Percentiles rank a stretch among this genome's conserved stretches.
Conservation (phyloP, 2,888 invertebrate genomes). For the Prosopocoilus inquinatus region DNA sequence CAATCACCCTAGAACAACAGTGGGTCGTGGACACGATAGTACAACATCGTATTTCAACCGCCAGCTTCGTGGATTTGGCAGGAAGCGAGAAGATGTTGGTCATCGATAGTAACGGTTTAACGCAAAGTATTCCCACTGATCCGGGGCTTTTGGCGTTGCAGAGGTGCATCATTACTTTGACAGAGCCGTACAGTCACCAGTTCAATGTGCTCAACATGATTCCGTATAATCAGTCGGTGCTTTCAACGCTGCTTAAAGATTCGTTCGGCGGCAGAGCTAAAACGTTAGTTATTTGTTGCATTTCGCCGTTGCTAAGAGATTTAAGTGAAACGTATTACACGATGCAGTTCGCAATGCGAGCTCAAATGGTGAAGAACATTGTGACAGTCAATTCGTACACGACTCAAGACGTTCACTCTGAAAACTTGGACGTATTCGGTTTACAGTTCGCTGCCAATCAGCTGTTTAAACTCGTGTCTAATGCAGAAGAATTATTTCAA, state of each 20-base stretch:
- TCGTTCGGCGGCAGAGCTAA: constrained; percentile 76
- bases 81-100: constrained; percentile 56
- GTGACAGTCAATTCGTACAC: constrained; percentile 67
- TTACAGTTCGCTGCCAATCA: constrained; percentile 81
- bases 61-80: constrained; percentile 70
- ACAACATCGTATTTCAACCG: constrained; percentile 70
- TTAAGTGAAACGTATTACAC: constrained; percentile 68
- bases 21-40: constrained; percentile 68
- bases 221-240: constrained; percentile 63
- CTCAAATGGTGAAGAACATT: constrained; percentile 67
- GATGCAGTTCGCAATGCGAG: constrained; percentile 64
- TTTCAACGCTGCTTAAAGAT: constrained; percentile 69
- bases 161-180: constrained; percentile 61
- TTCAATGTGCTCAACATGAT: constrained; percentile 36
- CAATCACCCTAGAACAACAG: constrained; percentile 71
- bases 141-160: constrained; percentile 66
- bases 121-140: constrained; percentile 57
- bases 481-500: constrained; percentile 81
- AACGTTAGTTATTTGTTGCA: constrained; percentile 69
- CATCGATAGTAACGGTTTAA: constrained; percentile 50
- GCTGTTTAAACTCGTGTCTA: constrained; percentile 77
- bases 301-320: constrained; percentile 68
- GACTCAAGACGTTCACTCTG: constrained; percentile 37
- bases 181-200: constrained; percentile 47
- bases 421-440: constrained; percentile 60